These are phyloP conservation scores for Regulus satrapa DNA, from an alignment of 2,113 vertebrate genomes.

Conservation along the genomic window DNA sequence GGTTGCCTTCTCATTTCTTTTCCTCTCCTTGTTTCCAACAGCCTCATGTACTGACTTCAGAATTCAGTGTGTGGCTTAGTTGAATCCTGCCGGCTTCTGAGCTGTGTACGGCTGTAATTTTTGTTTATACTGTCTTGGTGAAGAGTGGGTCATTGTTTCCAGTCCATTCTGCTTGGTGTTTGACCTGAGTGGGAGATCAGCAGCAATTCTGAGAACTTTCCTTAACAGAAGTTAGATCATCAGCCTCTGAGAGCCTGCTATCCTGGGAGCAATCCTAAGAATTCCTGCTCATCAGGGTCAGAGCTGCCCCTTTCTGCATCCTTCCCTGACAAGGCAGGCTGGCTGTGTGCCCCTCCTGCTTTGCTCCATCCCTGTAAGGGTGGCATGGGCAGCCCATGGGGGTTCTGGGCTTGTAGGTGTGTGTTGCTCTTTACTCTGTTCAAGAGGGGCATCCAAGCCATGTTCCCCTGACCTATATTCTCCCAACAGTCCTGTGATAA, in stretches of 20 bases:
- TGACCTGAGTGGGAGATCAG: not conserved
- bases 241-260: not conserved
- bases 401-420: not conserved
- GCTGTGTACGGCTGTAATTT: not conserved
- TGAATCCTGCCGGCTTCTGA: not conserved
- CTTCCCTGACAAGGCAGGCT: not conserved
- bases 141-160: not conserved
- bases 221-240: not conserved
- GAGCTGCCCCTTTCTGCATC: not conserved
- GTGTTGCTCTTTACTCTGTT: not conserved
- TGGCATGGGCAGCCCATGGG: accelerated
- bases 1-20: not conserved
- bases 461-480: not conserved
- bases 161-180: not conserved
- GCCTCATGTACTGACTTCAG: not conserved
- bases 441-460: not conserved
- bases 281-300: not conserved
- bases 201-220: not conserved
- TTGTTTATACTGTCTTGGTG: not conserved
- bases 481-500: not conserved
- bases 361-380: not conserved
- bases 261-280: not conserved
- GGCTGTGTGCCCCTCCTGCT: accelerated
- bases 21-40: not conserved
- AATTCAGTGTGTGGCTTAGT: not conserved